Conservation (phyloP, 2,888 invertebrate species). For the Dastarcus helophoroides region DNA sequence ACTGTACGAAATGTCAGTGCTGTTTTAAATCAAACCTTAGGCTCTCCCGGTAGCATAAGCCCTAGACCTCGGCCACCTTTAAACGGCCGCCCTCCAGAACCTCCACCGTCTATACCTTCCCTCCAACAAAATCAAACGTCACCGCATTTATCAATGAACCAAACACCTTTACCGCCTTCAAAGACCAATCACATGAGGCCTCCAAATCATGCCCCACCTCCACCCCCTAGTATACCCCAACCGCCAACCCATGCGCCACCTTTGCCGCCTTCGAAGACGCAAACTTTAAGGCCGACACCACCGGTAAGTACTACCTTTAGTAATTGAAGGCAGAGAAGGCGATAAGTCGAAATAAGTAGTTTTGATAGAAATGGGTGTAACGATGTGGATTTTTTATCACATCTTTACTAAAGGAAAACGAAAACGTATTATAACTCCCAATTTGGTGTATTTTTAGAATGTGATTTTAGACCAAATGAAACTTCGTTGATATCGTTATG, state of each 20-base stretch:
- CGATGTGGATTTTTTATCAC: no score
- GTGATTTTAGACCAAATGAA: no score
- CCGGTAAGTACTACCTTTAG: no score
- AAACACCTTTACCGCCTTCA: conserved; percentile 33
- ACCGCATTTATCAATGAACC: conserved; percentile 35
- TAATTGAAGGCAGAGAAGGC: no score
- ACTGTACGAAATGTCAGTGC: conserved; percentile 36
- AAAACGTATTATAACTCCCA: no score
- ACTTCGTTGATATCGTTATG: no score
- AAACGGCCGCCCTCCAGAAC: conserved; percentile 31
- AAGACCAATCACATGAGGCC: conserved; percentile 26
- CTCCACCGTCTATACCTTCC: conserved; percentile 33
- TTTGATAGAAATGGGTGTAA: no score
- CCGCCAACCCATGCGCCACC: conserved; percentile 24
- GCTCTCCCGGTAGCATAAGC: conserved; percentile 12
- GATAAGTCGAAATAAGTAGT: no score
- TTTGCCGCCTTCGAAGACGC: conserved; percentile 27
- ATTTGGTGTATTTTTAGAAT: no score
- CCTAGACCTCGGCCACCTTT: conserved; percentile 26
- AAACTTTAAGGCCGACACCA: conserved; percentile 25
- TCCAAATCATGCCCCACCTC: conserved; percentile 33
- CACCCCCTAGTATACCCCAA: conserved; percentile 26
- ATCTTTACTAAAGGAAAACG: no score
- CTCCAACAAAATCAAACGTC: no score
- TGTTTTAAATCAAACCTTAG: conserved; percentile 44